Evolutionary conservation across 2,113 vertebrate species (phyloP).

Genomic region (Amphiprion ocellaris): DNA sequence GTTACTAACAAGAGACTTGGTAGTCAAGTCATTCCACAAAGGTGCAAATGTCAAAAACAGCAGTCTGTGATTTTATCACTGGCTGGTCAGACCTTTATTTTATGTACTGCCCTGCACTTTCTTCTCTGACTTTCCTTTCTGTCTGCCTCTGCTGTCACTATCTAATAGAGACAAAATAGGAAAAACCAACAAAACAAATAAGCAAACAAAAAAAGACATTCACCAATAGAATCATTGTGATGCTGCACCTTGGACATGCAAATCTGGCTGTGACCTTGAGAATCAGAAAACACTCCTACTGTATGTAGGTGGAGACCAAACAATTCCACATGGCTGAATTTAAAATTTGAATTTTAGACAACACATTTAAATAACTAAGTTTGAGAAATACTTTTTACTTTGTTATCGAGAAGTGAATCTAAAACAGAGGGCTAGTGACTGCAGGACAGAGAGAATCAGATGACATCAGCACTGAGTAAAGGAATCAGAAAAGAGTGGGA

Average conservation of each 20-base stretch:
- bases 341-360: neutral
- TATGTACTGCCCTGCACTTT: too few species aligned
- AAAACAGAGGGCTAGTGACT: constrained; percentile 32
- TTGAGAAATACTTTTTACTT: too few species aligned
- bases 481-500: neutral
- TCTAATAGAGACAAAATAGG: too few species aligned
- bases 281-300: neutral
- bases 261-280: neutral
- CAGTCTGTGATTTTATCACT: too few species aligned
- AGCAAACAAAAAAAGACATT: too few species aligned
- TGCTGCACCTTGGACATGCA: constrained; percentile 3
- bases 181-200: too few species aligned
- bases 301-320: neutral
- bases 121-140: too few species aligned
- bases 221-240: neutral
- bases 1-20: neutral
- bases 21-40: too few species aligned
- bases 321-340: neutral
- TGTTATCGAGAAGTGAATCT: neutral
- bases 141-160: too few species aligned
- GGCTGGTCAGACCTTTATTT: too few species aligned
- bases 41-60: too few species aligned
- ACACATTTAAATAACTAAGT: too few species aligned
- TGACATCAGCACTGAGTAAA: neutral
- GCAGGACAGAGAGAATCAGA: neutral